Evolutionary conservation across 2,113 vertebrate genomes (phyloP).

Genomic region (Ascaphus truei): DNA sequence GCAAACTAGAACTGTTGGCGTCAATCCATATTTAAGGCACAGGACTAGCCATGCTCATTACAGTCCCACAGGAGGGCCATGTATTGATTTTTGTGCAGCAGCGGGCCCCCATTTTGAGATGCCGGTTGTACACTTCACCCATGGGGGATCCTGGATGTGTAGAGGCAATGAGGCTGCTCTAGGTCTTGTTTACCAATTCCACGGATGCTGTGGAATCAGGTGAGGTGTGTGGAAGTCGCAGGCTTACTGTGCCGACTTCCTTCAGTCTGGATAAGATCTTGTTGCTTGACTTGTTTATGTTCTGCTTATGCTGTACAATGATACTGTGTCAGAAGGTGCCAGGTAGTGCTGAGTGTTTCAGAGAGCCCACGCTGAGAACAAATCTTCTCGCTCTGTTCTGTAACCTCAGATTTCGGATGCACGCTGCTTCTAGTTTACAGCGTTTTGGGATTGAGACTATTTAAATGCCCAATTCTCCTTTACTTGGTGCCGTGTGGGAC

Average conservation of each 20-base stretch:
- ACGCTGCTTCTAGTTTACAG: neutral
- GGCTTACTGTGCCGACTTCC: neutral
- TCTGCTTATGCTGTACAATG: neutral
- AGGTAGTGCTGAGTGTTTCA: constrained; percentile 4
- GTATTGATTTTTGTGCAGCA: neutral
- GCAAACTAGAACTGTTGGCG: too few relatives aligned
- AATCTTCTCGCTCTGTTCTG: neutral
- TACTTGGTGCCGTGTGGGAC: neutral
- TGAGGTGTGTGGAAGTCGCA: neutral
- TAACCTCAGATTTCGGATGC: neutral
- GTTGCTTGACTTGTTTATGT: constrained; percentile 21
- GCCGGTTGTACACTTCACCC: neutral
- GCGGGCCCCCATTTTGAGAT: neutral
- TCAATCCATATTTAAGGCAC: too few relatives aligned
- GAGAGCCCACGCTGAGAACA: neutral
- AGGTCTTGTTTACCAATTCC: neutral
- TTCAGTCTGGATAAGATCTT: neutral
- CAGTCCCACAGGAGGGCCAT: neutral
- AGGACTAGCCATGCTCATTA: too few relatives aligned
- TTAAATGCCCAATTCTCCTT: neutral
- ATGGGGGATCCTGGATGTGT: neutral
- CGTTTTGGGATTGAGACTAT: neutral
- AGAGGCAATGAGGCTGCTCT: neutral
- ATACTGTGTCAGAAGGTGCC: constrained; percentile 20
- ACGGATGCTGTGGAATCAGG: neutral